Evolutionary conservation across 1,140 invertebrate genomes (phyloP), one percentile per base, ranked within the genome.

Genomic region (Vollenhovia emeryi): DNA sequence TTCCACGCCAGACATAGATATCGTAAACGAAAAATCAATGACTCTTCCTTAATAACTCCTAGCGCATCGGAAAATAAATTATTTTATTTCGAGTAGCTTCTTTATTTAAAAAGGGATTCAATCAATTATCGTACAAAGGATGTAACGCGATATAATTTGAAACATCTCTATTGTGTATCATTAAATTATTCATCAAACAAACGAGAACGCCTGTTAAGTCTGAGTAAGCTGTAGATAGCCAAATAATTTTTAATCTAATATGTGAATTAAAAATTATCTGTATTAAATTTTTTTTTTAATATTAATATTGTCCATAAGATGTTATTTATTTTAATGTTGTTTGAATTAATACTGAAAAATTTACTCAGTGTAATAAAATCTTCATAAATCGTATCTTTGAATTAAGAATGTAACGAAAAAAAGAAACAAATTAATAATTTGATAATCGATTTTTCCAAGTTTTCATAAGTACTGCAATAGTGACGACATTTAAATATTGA

Each of bases 1-100:
- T 78, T 48, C 18, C 43, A 40, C n/a, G 24, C 33, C 60, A 66
- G 15, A 66, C 9, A 66, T 79, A 36, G 60, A 52, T n/a, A 79
- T 66, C 21, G 15, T 36, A 13, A 64, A 24, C n/a, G 1, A 52
- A 36, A 66, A 66, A 66, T 52, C 43, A 52, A 79, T 66, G 5
- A 52, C 30, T 40, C 15, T 50, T 60, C 24, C 30, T 50, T n/a
- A 8, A 52, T 52, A 64, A 78, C 21, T 64, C 30, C 30, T 30
- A 24, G 30, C 57, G 11, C n/a, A 48, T 62, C 18, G 27, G 8
- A 48, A 43, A 50, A 76, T 3, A 40, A 76, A 45, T 76, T 76
- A 75, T 52, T 6, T 24, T 55, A 36, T 43, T 43, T 59, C 18
- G 13, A 50, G 4, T 64, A 30, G n/a, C 8, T 18, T 66, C 33